Conservation (phyloP, 2,888 invertebrate genomes). For the Folsomia manolachei region DNA sequence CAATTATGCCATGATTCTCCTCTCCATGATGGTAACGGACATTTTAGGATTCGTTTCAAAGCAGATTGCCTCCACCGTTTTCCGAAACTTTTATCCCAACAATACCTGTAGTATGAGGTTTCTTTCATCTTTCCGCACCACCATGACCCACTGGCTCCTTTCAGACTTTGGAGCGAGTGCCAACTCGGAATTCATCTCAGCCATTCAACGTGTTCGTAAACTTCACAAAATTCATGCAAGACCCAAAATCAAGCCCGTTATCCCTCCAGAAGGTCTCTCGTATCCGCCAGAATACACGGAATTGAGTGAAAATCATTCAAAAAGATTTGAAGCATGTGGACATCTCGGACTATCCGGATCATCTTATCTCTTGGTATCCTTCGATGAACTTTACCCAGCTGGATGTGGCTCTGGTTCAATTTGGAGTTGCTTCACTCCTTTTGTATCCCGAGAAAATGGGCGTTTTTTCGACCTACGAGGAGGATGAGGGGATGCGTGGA, state of each 20-base stretch:
- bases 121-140: not conserved
- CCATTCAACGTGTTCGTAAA: not conserved
- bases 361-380: not conserved
- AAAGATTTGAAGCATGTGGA: not conserved
- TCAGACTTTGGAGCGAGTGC: not conserved
- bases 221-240: not conserved
- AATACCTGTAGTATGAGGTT: not conserved
- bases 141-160: not conserved
- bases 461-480: not conserved
- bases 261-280: not conserved
- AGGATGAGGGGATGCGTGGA: not conserved
- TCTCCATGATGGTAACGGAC: not conserved
- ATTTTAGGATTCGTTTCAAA: not conserved
- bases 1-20: not conserved
- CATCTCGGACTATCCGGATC: not conserved
- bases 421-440: not conserved
- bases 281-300: not conserved
- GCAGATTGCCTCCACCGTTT: not conserved
- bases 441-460: not conserved
- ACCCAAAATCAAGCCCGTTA: not conserved
- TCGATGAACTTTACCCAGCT: not conserved
- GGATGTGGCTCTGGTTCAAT: not conserved
- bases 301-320: not conserved
- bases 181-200: not conserved
- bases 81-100: not conserved